Conservation (phyloP, 2,888 invertebrate species). For the Sesamia inferens region DNA sequence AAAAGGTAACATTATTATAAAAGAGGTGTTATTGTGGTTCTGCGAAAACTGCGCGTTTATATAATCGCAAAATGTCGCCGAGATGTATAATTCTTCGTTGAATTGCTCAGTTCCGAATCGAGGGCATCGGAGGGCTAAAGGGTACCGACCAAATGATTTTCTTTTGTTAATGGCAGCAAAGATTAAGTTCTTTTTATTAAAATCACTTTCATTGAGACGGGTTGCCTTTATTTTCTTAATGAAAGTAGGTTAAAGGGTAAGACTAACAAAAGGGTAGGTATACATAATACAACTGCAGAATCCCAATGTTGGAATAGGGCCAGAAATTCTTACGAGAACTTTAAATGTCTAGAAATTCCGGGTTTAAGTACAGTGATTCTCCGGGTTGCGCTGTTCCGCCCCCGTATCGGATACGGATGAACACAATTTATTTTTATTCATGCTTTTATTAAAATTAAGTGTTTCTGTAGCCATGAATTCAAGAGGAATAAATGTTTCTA, state of each 20-base stretch:
- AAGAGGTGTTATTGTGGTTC: conserved; percentile 3
- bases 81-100: conserved; percentile 63
- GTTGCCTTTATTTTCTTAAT: conserved; percentile 51
- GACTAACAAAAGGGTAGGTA: conserved; percentile 47
- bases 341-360: conserved; percentile 56
- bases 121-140: conserved; percentile 50
- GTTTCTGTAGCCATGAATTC: not conserved
- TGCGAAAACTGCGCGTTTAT: conserved; percentile 30
- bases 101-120: conserved; percentile 58
- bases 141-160: conserved; percentile 59
- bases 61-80: conserved; percentile 51
- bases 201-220: conserved; percentile 59
- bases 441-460: conserved; percentile 43
- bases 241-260: conserved; percentile 49
- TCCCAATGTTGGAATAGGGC: conserved; percentile 57
- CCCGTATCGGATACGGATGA: conserved; percentile 37
- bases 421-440: conserved; percentile 50
- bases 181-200: conserved; percentile 66
- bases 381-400: conserved; percentile 18
- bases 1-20: conserved; percentile 9
- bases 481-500: not conserved
- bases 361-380: conserved; percentile 55
- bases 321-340: conserved; percentile 56
- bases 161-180: conserved; percentile 62
- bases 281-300: conserved; percentile 44